Evolutionary conservation across 2,888 invertebrate genomes (phyloP).

Genomic region (Luffia ferchaultella): DNA sequence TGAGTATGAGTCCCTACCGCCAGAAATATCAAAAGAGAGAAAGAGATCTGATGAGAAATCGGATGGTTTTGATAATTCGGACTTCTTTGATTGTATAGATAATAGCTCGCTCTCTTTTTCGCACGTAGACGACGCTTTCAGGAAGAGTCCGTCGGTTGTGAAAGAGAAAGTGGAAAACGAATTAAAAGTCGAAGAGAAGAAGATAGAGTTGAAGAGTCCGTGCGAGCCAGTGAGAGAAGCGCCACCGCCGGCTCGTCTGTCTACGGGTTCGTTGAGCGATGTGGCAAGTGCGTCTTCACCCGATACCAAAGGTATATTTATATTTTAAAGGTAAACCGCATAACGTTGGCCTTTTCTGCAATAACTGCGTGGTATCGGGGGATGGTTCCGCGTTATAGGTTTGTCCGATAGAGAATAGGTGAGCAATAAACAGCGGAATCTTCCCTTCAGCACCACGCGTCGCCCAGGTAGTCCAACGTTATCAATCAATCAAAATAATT

Average conservation of each 20-base stretch:
- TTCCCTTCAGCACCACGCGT: too few relatives aligned
- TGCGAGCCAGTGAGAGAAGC: slow-evolving; percentile 23
- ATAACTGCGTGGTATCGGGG: too few relatives aligned
- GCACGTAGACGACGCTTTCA: slow-evolving; percentile 57
- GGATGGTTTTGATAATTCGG: slow-evolving; percentile 58
- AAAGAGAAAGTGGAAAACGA: slow-evolving; percentile 30
- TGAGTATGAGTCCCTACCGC: slow-evolving; percentile 56
- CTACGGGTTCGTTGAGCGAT: slow-evolving; percentile 71
- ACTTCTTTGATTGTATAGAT: slow-evolving; percentile 61
- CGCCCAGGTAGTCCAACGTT: too few relatives aligned
- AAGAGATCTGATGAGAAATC: slow-evolving; percentile 62
- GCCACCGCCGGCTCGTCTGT: slow-evolving; percentile 57
- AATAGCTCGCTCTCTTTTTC: slow-evolving; percentile 57
- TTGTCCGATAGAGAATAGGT: too few relatives aligned
- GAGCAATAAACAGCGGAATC: too few relatives aligned
- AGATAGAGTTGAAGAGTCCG: slow-evolving; percentile 19
- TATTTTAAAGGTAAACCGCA: too few relatives aligned
- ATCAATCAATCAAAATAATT: too few relatives aligned
- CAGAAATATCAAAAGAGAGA: slow-evolving; percentile 52
- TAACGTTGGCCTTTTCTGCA: too few relatives aligned
- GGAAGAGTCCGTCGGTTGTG: slow-evolving; percentile 43
- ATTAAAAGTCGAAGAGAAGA: slow-evolving; percentile 22
- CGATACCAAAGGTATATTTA: slow-evolving; percentile 64
- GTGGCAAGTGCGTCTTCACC: slow-evolving; percentile 71
- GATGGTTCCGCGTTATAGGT: too few relatives aligned